Evolutionary conservation across 1,140 invertebrate genomes (phyloP), one percentile per base, ranked within the genome.

Genomic region (Hycleus cichorii): DNA sequence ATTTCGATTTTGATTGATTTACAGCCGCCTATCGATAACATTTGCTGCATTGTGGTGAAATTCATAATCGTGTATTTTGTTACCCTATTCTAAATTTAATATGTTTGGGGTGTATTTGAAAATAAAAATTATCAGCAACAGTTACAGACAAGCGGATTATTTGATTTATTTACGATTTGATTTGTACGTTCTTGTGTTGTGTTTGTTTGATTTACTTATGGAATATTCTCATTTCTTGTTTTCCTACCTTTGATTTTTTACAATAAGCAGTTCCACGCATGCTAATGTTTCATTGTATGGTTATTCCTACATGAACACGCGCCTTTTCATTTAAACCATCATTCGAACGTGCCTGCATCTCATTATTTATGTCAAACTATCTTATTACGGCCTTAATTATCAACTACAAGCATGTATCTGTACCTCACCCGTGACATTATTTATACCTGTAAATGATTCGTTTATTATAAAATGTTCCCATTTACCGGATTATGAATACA

Each of bases 41-140:
- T 57, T 58, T 59, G 53, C 38, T 51, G 46, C 60, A 50, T 49
- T 60, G 58, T 26, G 56, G 60, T 50, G 51, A 58, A 58, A 63
- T 57, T 63, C 61, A 65, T 63, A 60, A 63, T 58, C 60, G 58
- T 57, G 63, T 60, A 57, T 62, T 62, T 57, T 57, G 50, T 64
- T 62, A 59, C 60, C 57, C 60, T 44, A 49, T 65, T 62, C 39
- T 60, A 65, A 65, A 60, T 62, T 65, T 55, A 62, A 65, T 63
- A 58, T 48, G 11, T 45, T 55, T 38, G 58, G 55, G 54, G 59
- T 51, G 51, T 61, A 50, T 58, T 62, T 44, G 47, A 58, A 62
- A 64, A 49, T 58, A 57, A 64, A 60, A 64, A 64, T 45, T 50
- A 60, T 58, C 10, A 55, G 39, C 26, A 47, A 4, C 32, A 32